Base-by-base conservation (phyloP, 2,888 invertebrate genomes). In the Volucella bombylans region DNA sequence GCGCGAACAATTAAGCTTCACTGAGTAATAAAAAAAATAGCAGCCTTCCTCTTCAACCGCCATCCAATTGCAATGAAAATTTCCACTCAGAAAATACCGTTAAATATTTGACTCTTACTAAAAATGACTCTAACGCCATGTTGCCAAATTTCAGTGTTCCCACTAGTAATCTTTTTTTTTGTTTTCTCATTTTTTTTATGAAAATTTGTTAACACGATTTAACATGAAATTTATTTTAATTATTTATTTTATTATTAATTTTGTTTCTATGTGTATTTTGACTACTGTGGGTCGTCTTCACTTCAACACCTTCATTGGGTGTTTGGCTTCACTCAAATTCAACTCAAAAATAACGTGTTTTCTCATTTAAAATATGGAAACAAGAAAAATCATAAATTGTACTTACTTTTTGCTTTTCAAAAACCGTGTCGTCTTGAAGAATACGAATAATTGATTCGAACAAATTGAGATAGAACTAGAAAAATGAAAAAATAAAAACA, bases 401-500 rank as follows among this genome's bases (percentile, higher is more conserved):
- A 83, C 83, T 83, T 55, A 83, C 83, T 83, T 83, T 76, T 71
- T 83, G 80, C 74, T 80, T 71, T 83, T 80, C 43, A 83, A 80
- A 83, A 71, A 83, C 79, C 74, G 65, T 80, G 80, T 76, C 80
- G 83, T 80, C 74, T 59, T 80, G 80, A 52, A 80, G 83, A 76
- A 83, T 65, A 79, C 31, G 6, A 31, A 31, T 31, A 6, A 31
- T 31, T 31, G 31, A 4, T 31, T 31, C 6, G 6, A 31, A 31
- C 4, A 4, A 31, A 31, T 1, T 4, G 6, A 31, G 6, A 74
- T 43, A 78, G 76, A 80, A 65, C 62, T 57, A 78, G 71, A 43
- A 59, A 49, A 71, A 59, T 47, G 50, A 71, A 61, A 23, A 49
- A 80, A 65, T 59, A 49, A 68, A 65, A 59, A 52, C 73, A 54